Evolutionary conservation across 2,888 invertebrate species (phyloP).

Genomic region (Phyllotreta cruciferae): DNA sequence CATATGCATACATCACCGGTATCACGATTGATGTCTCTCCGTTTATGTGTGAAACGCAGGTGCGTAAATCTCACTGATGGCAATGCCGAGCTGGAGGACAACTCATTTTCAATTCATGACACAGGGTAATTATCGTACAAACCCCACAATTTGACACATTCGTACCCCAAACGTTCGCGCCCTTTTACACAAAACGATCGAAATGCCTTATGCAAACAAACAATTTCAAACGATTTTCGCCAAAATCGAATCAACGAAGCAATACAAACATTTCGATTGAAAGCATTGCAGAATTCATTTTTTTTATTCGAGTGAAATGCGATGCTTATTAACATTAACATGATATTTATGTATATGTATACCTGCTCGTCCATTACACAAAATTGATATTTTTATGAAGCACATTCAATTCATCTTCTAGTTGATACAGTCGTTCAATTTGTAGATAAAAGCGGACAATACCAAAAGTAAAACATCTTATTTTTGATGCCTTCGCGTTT

Average conservation of each 20-base stretch:
- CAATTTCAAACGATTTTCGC: conserved; percentile 20
- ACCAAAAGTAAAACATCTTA: conserved; percentile 40
- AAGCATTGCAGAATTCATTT: too few species aligned
- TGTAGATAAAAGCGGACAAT: conserved; percentile 34
- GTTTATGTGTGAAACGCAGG: conserved; percentile 33
- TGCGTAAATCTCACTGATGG: conserved; percentile 39
- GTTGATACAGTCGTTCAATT: conserved; percentile 28
- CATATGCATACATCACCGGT: conserved; percentile 2
- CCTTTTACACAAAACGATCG: conserved; percentile 32
- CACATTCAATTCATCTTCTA: too few species aligned
- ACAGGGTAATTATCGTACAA: conserved; percentile 41
- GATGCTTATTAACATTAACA: too few species aligned
- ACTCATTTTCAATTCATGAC: conserved; percentile 46
- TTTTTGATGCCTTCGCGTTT: conserved; percentile 42
- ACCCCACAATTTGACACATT: conserved; percentile 46
- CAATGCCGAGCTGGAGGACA: conserved; percentile 43
- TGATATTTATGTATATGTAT: too few species aligned
- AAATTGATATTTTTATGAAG: too few species aligned
- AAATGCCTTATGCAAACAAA: conserved; percentile 34
- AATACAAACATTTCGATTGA: not conserved
- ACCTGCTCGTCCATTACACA: too few species aligned
- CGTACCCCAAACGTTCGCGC: conserved; percentile 29
- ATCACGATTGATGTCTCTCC: conserved; percentile 23
- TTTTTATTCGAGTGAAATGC: too few species aligned
- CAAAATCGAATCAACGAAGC: conserved; percentile 9